Evolutionary conservation across 2,113 vertebrate species (phyloP).

Genomic region (Oncorhynchus mykiss): DNA sequence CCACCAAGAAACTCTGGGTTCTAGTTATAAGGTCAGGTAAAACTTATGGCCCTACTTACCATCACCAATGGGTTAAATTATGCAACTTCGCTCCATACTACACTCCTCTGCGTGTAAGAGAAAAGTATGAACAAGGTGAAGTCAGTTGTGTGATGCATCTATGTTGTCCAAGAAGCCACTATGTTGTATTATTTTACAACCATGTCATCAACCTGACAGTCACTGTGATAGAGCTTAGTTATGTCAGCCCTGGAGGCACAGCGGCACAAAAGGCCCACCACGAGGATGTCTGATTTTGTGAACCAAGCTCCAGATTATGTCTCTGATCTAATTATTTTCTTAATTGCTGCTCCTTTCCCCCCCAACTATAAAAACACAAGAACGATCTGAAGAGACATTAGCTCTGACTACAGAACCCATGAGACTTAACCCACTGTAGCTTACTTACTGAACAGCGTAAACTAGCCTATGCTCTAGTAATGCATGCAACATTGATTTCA

Average conservation of each 20-base stretch:
- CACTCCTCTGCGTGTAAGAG: background rate
- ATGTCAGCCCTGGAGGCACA: slow-evolving; percentile 7
- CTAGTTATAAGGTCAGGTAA: too few species aligned
- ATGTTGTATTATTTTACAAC: background rate
- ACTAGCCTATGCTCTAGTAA: background rate
- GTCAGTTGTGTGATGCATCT: background rate
- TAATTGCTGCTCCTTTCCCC: background rate
- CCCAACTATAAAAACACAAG: background rate
- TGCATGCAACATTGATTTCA: background rate
- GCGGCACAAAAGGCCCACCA: slow-evolving; percentile 6
- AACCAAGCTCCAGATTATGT: slow-evolving; percentile 18
- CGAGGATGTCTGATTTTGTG: slow-evolving; percentile 10
- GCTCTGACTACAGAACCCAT: background rate
- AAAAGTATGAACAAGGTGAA: background rate
- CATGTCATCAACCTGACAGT: background rate
- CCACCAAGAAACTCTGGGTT: too few species aligned
- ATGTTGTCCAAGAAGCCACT: too few species aligned
- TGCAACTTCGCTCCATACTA: background rate
- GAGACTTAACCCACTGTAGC: background rate
- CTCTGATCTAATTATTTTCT: slow-evolving; percentile 36
- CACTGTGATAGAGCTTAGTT: slow-evolving; percentile 4
- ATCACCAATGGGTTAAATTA: too few species aligned
- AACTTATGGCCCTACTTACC: too few species aligned
- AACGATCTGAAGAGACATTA: background rate
- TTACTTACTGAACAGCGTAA: background rate